Evolutionary conservation across 2,888 invertebrate species (phyloP).

Genomic region (Andrena chrysosceles): DNA sequence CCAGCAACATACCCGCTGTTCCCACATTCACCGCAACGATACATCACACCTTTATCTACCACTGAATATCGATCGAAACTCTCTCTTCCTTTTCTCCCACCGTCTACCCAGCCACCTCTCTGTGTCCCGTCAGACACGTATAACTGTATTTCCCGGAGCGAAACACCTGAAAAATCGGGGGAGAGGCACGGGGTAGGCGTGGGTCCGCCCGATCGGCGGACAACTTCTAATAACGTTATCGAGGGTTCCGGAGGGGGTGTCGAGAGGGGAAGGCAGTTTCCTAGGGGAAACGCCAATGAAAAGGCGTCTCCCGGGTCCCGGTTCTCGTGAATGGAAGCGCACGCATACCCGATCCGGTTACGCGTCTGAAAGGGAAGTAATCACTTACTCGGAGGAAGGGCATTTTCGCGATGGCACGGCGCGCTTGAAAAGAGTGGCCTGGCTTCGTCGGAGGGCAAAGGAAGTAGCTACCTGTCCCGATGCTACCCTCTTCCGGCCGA

Average conservation of each 20-base stretch:
- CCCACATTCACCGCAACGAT: constrained; percentile 52
- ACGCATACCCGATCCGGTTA: constrained; percentile 62
- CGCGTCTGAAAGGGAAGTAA: constrained; percentile 65
- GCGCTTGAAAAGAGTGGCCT: constrained; percentile 41
- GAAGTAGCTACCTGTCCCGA: constrained; percentile 48
- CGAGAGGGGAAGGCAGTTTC: constrained; percentile 23
- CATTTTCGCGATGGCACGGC: constrained; percentile 56
- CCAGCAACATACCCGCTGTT: constrained; percentile 41
- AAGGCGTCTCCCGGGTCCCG: constrained; percentile 29
- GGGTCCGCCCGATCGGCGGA: constrained; percentile 34
- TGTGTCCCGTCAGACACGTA: background rate
- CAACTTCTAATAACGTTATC: constrained; percentile 60
- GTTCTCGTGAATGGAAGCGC: constrained; percentile 41
- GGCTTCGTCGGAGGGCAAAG: constrained; percentile 23
- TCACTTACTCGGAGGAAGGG: constrained; percentile 62
- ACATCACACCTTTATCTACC: constrained; percentile 52
- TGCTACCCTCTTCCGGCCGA: constrained; percentile 32
- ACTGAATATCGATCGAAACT: constrained; percentile 49
- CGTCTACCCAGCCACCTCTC: background rate
- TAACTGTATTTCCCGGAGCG: constrained; percentile 50
- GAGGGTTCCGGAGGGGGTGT: background rate
- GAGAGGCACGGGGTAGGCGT: background rate
- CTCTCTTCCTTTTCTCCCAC: background rate
- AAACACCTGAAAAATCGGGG: constrained; percentile 22
- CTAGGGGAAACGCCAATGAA: constrained; percentile 50